Percentiles rank a stretch among this genome's conserved stretches.
phyloP scores from a whole-genome alignment of 2,888 invertebrate genomes.

The Drosophila dives region DNA sequence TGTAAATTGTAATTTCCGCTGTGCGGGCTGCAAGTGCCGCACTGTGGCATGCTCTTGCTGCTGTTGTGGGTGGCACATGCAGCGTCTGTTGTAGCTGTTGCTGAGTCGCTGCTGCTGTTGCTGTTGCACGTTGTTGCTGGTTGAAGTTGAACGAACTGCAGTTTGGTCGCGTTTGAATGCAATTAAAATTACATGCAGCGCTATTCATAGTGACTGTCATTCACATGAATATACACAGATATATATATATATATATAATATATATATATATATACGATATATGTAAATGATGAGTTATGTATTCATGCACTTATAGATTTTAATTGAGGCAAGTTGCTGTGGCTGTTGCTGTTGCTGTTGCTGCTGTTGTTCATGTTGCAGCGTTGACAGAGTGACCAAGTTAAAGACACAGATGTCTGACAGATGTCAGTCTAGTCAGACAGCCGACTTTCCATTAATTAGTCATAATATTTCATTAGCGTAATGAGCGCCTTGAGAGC shows the following conservation, averaged over 20 bases:
- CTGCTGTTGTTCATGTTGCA: background rate
- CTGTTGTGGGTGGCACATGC: slow-evolving; percentile 25
- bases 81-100: slow-evolving; percentile 9
- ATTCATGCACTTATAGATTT: slow-evolving; percentile 60
- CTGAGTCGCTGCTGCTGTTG: slow-evolving; percentile 53
- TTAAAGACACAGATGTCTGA: slow-evolving; percentile 76
- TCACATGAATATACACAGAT: slow-evolving; percentile 40
- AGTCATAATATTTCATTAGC: slow-evolving; percentile 77
- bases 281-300: slow-evolving; percentile 22
- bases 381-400: slow-evolving; percentile 77
- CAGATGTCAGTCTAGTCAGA: slow-evolving; percentile 63
- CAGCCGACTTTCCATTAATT: slow-evolving; percentile 77
- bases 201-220: slow-evolving; percentile 53
- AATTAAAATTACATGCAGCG: slow-evolving; percentile 73
- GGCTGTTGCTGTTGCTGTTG: slow-evolving; percentile 33
- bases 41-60: slow-evolving; percentile 21
- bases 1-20: slow-evolving; percentile 71
- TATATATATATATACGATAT: background rate
- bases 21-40: slow-evolving; percentile 33
- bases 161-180: slow-evolving; percentile 69
- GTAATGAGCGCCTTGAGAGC: slow-evolving; percentile 66
- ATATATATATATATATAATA: background rate
- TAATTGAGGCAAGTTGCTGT: slow-evolving; percentile 71
- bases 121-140: slow-evolving; percentile 14
- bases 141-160: slow-evolving; percentile 72